Conservation (phyloP, 2,888 invertebrate species). For the Ectemnius lituratus region DNA sequence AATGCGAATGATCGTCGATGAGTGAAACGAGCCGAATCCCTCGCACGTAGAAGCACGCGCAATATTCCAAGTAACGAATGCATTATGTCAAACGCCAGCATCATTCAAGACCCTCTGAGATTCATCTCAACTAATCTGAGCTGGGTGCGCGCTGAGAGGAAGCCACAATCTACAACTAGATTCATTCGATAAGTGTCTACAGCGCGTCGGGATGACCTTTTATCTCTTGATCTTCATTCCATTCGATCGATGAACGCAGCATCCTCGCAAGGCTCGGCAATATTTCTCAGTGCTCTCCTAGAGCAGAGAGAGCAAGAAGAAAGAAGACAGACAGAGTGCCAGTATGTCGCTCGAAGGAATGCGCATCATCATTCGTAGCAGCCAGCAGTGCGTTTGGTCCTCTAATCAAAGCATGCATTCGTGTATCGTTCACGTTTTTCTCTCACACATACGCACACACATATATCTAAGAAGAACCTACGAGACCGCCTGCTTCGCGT, state of each 20-base stretch:
- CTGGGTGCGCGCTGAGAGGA: constrained; percentile 14
- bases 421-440: not conserved
- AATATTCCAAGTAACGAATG: not conserved
- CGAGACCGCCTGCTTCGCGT: constrained; percentile 12
- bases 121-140: not conserved
- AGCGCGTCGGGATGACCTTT: constrained; percentile 17
- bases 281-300: constrained; percentile 21
- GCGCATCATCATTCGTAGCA: constrained; percentile 47
- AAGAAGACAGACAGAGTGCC: not conserved
- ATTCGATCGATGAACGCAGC: constrained; percentile 21
- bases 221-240: constrained; percentile 50
- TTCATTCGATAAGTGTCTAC: constrained; percentile 7
- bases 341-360: constrained; percentile 39
- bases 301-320: no score
- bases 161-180: not conserved
- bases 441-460: constrained; percentile 2
- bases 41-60: not conserved
- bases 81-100: not conserved
- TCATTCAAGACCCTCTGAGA: constrained; percentile 4
- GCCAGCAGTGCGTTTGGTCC: constrained; percentile 22
- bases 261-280: constrained; percentile 24
- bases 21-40: not conserved
- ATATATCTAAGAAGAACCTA: constrained; percentile 22
- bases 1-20: not conserved
- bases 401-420: constrained; percentile 47